These are phyloP conservation scores for Anisognathus igniventris DNA, from an alignment of 2,797 vertebrate genomes.

Conservation along the genomic window DNA sequence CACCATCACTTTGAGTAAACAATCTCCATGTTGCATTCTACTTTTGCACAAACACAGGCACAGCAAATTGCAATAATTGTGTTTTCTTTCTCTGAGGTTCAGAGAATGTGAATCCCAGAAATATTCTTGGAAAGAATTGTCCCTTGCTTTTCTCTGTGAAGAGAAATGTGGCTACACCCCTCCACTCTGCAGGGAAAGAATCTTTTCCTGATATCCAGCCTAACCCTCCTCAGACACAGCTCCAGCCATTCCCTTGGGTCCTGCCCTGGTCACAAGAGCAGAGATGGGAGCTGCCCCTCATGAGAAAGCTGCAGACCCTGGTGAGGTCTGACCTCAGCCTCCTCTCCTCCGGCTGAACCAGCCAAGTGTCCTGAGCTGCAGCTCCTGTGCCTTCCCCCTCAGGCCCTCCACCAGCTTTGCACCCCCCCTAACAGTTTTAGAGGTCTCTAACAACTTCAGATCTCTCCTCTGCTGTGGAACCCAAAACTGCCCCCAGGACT, in stretches of 20 bases:
- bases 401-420: neutral
- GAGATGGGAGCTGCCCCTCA: neutral
- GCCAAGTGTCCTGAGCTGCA: neutral
- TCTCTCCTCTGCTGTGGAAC: neutral
- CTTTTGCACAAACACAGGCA: no score
- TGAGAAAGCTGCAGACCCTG: neutral
- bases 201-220: fast-evolving
- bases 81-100: no score
- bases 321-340: neutral
- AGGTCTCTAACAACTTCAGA: neutral
- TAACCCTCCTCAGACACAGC: no score
- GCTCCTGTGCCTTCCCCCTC: neutral
- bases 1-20: no score
- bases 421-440: neutral
- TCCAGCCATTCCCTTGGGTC: neutral
- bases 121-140: no score
- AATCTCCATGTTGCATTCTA: no score
- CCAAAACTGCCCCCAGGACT: neutral
- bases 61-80: no score
- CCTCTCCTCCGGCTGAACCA: neutral
- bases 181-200: neutral
- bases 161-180: no score
- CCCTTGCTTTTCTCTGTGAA: no score
- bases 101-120: no score
- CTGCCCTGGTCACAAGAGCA: neutral